Conservation (phyloP, 1,140 invertebrate species). For the Metaphire vulgaris region DNA sequence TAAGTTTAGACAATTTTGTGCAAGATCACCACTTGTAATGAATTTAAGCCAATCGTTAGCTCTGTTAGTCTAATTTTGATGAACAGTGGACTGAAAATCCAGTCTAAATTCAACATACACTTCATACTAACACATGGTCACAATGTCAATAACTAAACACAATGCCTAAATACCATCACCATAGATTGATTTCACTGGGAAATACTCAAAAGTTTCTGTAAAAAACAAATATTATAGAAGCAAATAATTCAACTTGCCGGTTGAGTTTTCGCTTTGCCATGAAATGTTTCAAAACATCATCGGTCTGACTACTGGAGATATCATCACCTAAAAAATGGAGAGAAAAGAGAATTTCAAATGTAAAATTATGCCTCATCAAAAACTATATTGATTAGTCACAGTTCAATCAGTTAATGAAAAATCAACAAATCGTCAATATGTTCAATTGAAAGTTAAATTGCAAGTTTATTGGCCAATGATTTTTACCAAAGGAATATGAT, state of each 20-base stretch:
- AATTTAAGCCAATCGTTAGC: too few relatives aligned
- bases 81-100: constrained; percentile 5
- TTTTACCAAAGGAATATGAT: neutral
- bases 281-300: constrained; percentile 49
- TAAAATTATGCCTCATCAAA: too few relatives aligned
- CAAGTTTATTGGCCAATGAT: neutral
- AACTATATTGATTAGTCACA: neutral
- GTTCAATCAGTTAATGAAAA: neutral
- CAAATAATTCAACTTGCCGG: constrained; percentile 33
- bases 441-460: neutral
- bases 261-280: constrained; percentile 48
- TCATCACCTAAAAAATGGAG: constrained; percentile 42
- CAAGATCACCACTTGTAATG: too few relatives aligned
- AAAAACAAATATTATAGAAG: neutral
- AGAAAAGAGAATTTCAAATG: neutral
- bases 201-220: neutral
- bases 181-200: too few relatives aligned
- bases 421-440: neutral
- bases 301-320: constrained; percentile 45
- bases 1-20: too few relatives aligned
- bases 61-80: neutral
- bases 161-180: too few relatives aligned
- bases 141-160: too few relatives aligned
- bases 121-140: too few relatives aligned
- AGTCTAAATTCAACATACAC: neutral